phyloP scores from a whole-genome alignment of 23 tunicate genomes.

The Clavelina lepadiformis region DNA sequence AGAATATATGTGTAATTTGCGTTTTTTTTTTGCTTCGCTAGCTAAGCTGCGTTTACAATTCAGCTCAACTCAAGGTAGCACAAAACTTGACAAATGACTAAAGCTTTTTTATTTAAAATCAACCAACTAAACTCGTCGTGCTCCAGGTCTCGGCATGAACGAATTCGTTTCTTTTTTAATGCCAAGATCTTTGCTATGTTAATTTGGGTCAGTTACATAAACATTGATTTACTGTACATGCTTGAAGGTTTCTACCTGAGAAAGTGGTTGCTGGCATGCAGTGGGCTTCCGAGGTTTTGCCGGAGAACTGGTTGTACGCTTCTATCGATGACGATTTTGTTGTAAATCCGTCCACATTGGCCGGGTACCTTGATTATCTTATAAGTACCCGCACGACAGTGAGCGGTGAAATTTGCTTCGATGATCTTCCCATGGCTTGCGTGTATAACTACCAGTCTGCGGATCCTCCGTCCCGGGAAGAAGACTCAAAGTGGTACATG shows the following conservation, averaged over 20 bases:
- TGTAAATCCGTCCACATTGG: background rate
- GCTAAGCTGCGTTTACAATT: too few species aligned
- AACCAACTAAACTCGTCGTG: too few species aligned
- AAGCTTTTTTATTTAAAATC: too few species aligned
- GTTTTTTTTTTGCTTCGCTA: too few species aligned
- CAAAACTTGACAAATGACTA: too few species aligned
- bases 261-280: conserved; percentile 46
- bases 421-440: conserved; percentile 31
- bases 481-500: conserved; percentile 32
- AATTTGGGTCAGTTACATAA: too few species aligned
- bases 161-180: too few species aligned
- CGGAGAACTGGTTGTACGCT: conserved; percentile 27
- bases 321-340: conserved; percentile 33
- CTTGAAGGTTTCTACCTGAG: conserved; percentile 29
- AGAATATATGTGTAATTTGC: too few species aligned
- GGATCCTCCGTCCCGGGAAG: conserved; percentile 31
- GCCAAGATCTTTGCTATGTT: too few species aligned
- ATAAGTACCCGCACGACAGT: background rate
- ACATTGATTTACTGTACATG: too few species aligned
- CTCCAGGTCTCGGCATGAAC: too few species aligned
- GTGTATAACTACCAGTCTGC: conserved; percentile 28
- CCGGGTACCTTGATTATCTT: background rate
- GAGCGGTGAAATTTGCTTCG: background rate
- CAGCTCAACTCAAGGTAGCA: too few species aligned
- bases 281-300: conserved; percentile 26